These are phyloP conservation scores for Lysiphlebus fabarum DNA, from an alignment of 1,140 invertebrate species.

Conservation along the genomic window DNA sequence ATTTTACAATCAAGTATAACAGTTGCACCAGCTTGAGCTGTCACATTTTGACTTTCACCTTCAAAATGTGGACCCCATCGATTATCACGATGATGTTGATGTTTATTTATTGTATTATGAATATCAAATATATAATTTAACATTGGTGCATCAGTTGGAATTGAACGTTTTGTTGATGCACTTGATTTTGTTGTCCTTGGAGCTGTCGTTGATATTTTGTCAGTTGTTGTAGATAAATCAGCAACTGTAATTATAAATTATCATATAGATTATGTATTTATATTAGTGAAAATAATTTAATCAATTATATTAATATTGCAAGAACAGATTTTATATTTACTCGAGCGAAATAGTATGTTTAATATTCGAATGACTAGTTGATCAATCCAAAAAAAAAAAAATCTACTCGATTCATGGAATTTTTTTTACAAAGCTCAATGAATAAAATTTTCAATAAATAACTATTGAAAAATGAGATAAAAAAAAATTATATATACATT, in stretches of 20 bases:
- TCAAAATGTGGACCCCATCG: constrained; percentile 71
- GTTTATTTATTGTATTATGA: constrained; percentile 64
- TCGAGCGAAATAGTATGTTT: no score
- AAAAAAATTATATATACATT: no score
- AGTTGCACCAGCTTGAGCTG: constrained; percentile 75
- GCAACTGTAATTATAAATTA: constrained; percentile 18
- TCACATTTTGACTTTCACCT: constrained; percentile 69
- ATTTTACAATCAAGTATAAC: constrained; percentile 79
- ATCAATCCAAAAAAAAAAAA: no score
- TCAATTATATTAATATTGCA: no score
- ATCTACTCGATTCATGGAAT: no score
- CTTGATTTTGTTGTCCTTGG: constrained; percentile 31
- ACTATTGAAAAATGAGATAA: no score
- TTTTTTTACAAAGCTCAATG: no score
- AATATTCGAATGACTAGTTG: no score
- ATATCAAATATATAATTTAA: constrained; percentile 71
- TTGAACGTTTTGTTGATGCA: constrained; percentile 40
- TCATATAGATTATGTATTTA: background rate
- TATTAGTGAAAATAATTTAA: no score
- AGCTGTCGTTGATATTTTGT: constrained; percentile 21
- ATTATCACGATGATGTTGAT: constrained; percentile 65
- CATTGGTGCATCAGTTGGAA: constrained; percentile 64
- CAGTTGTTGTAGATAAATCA: constrained; percentile 28
- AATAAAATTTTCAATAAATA: no score
- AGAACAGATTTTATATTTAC: no score